Evolutionary conservation across 2,888 invertebrate species (phyloP).

Genomic region (Papilio elwesi): DNA sequence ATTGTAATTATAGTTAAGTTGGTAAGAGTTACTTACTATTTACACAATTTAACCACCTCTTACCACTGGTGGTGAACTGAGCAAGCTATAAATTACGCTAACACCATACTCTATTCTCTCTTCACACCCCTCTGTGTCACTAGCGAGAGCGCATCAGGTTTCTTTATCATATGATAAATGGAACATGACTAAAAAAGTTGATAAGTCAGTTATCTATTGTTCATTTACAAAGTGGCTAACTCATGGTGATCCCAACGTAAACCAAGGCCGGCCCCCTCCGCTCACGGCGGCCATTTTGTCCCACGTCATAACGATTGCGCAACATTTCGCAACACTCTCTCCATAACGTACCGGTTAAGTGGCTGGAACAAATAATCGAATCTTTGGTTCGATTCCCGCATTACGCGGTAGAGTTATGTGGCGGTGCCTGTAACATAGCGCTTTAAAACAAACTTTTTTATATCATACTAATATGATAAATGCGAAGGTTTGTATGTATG

Average conservation of each 20-base stretch:
- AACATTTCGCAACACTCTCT: constrained; percentile 7
- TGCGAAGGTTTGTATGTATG: too few relatives aligned
- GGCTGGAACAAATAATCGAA: background rate
- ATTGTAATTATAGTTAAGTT: too few relatives aligned
- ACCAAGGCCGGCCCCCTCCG: constrained; percentile 4
- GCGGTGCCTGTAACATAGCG: too few relatives aligned
- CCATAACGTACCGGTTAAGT: background rate
- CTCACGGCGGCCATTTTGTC: constrained; percentile 4
- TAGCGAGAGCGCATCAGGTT: background rate
- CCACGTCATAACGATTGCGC: background rate
- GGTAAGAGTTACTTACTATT: too few relatives aligned
- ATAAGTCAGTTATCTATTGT: constrained; percentile 9
- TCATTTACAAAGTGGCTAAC: constrained; percentile 2
- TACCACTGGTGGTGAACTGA: too few relatives aligned
- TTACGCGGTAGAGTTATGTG: background rate
- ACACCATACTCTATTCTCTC: too few relatives aligned
- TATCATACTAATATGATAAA: too few relatives aligned
- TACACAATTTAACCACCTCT: too few relatives aligned
- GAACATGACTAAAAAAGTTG: constrained; percentile 1
- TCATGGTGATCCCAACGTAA: constrained; percentile 12
- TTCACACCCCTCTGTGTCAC: background rate
- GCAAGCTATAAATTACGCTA: too few relatives aligned
- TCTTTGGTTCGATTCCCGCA: background rate
- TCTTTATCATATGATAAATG: background rate
- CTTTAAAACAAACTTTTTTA: too few relatives aligned